These are phyloP conservation scores for Saccostrea glomerata DNA, from an alignment of 1,140 invertebrate species.

Conservation along the genomic window DNA sequence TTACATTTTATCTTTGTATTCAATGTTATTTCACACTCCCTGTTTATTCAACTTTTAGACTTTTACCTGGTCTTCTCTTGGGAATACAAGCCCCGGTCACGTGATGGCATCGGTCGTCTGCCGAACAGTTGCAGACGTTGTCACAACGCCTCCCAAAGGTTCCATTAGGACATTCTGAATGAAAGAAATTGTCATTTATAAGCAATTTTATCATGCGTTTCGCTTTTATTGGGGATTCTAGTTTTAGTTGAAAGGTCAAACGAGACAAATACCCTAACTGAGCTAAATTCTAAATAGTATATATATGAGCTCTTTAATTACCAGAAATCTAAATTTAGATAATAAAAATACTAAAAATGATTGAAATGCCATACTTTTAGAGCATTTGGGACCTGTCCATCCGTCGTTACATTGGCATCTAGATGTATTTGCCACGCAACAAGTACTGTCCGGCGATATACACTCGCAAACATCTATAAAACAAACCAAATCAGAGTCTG, in stretches of 20 bases:
- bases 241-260: too few relatives aligned
- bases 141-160: background rate
- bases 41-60: background rate
- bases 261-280: too few relatives aligned
- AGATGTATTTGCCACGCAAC: background rate
- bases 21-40: too few relatives aligned
- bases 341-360: too few relatives aligned
- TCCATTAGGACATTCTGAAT: background rate
- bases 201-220: too few relatives aligned
- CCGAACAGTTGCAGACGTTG: background rate
- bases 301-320: too few relatives aligned
- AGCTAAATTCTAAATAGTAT: too few relatives aligned
- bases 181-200: background rate
- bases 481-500: background rate
- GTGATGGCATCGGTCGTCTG: background rate
- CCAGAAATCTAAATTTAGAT: too few relatives aligned
- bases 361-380: background rate
- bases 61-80: background rate
- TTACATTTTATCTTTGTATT: too few relatives aligned
- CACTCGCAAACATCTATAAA: background rate
- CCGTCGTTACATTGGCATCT: background rate
- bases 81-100: background rate
- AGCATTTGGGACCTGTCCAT: background rate
- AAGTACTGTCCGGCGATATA: background rate
- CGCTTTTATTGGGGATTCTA: too few relatives aligned